Evolutionary conservation across 2,113 vertebrate species (phyloP).

Genomic region (Opisthocomus hoazin): DNA sequence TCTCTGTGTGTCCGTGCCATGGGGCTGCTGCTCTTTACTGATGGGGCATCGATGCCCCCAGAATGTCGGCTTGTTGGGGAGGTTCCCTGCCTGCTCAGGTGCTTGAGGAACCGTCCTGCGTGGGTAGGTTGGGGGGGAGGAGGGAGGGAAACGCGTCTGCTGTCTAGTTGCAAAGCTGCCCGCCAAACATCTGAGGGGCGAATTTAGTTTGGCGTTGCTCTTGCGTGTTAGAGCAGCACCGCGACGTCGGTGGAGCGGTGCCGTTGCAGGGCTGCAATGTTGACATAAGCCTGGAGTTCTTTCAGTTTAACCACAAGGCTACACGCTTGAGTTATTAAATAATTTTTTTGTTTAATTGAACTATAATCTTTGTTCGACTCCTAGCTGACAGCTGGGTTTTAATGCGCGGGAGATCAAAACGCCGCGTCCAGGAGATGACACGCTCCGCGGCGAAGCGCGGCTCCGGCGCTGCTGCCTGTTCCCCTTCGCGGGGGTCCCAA

Average conservation of each 20-base stretch:
- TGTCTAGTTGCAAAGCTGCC: constrained; percentile 2
- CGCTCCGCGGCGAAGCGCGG: not conserved
- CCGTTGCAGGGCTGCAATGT: constrained; percentile 33
- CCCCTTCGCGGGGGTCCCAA: not conserved
- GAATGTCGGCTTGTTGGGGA: not conserved
- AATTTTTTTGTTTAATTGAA: constrained; percentile 41
- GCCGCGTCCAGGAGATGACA: constrained; percentile 23
- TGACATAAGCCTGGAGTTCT: constrained; percentile 59
- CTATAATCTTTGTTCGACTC: constrained; percentile 37
- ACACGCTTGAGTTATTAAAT: constrained; percentile 27
- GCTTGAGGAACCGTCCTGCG: not conserved
- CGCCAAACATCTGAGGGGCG: not conserved
- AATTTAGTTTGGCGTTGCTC: not conserved
- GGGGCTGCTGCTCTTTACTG: not conserved
- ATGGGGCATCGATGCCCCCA: not conserved
- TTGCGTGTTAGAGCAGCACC: not conserved
- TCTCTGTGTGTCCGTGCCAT: accelerated
- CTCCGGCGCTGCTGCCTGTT: not conserved
- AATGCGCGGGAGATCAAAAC: constrained; percentile 33
- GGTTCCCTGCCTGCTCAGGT: not conserved
- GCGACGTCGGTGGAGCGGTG: not conserved
- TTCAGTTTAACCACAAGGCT: constrained; percentile 59
- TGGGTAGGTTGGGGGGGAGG: not conserved
- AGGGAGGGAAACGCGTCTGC: not conserved
- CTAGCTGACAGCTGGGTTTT: constrained; percentile 22